phyloP scores from a whole-genome alignment of 2,113 vertebrate genomes.

The Ranitomeya imitator region DNA sequence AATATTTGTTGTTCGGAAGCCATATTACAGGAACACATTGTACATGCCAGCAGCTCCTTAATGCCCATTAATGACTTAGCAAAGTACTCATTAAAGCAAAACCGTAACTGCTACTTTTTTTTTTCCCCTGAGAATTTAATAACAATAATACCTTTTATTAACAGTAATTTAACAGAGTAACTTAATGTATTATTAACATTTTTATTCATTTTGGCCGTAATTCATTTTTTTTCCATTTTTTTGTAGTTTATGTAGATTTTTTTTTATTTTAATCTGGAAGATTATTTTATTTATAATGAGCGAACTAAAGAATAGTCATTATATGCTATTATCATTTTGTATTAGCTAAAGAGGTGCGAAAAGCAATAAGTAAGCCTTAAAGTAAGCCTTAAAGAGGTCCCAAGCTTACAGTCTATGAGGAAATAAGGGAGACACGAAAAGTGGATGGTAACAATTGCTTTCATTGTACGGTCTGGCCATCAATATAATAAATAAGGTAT shows the following conservation, averaged over 20 bases:
- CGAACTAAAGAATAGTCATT: background rate
- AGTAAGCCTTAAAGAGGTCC: no score
- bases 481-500: no score
- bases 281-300: background rate
- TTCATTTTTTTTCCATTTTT: background rate
- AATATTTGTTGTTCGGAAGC: constrained; percentile 7
- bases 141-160: constrained; percentile 4
- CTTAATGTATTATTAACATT: background rate
- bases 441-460: no score
- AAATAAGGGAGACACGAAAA: no score
- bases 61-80: constrained; percentile 15
- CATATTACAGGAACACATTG: background rate
- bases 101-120: constrained; percentile 22
- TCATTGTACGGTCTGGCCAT: no score
- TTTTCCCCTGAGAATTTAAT: background rate
- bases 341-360: background rate
- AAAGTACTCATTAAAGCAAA: constrained; percentile 4
- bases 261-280: background rate
- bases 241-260: background rate
- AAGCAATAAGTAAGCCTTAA: background rate
- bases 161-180: background rate
- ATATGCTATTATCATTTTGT: background rate
- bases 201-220: background rate
- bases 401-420: no score
- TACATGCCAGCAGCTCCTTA: background rate